Evolutionary conservation across 2,888 invertebrate genomes (phyloP), one percentile per base, ranked within the genome.

Genomic region (Opisthograptis luteolata): DNA sequence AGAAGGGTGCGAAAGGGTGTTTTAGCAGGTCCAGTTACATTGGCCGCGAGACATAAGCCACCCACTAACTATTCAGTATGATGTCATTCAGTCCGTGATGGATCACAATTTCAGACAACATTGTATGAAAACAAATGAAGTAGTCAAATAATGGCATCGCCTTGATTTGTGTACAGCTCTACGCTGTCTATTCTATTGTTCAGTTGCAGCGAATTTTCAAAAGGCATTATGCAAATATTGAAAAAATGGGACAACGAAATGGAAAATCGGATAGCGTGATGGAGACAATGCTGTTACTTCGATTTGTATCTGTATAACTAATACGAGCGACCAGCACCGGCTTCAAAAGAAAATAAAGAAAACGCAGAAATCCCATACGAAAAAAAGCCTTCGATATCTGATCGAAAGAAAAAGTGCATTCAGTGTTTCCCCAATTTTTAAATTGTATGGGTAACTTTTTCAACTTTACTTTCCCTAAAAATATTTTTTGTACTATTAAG

Each of bases 91-190:
- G 81, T 74, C 72, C 73, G 73, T 84, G 85, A 86, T 86, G 84
- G 85, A 86, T 85, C 83, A 84, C 80, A 82, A 84, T 84, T 85
- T 79, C 79, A 79, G 84, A 80, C 80, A 82, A 84, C 79, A 83
- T 82, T 86, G 80, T 81, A 79, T 77, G 79, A 72, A 81, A 85
- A 86, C 79, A 82, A 83, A 84, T 81, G 79, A 79, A 79, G 74
- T 74, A 73, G 66, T 74, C 65, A 70, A 61, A 76, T 75, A 73
- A 74, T 73, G 61, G 71, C 65, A 66, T 68, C 61, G 61, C 66
- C 64, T 62, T 69, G 63, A 65, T 66, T 66, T 48, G 48, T 53
- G 34, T 20, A 42, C n/a, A n/a, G n/a, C n/a, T n/a, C n/a, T n/a
- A n/a, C 24, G 35, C 45, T 45, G 41, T 48, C 35, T 37, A 42